Conservation (phyloP, 2,797 vertebrate genomes). For the Thalassophryne amazonica region DNA sequence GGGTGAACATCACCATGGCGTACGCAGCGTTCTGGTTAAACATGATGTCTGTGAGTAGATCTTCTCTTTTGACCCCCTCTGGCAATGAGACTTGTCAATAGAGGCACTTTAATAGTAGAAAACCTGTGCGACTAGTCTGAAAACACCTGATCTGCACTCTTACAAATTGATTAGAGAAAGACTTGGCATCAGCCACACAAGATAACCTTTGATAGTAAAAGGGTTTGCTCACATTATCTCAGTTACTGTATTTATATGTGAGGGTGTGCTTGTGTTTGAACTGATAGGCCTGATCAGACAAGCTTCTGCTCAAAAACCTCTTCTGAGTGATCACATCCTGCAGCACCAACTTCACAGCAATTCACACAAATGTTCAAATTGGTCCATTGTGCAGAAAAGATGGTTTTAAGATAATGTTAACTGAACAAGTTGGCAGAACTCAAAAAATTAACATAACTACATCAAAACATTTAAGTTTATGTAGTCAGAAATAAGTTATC, state of each 20-base stretch:
- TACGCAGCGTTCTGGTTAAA: constrained; percentile 76
- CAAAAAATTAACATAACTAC: too few species aligned
- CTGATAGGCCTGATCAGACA: too few species aligned
- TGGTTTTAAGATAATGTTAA: too few species aligned
- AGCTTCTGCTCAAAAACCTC: neutral
- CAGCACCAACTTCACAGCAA: too few species aligned
- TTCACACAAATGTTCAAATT: too few species aligned
- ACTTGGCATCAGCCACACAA: constrained; percentile 2
- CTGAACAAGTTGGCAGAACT: too few species aligned
- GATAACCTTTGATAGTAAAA: neutral
- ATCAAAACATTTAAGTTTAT: too few species aligned
- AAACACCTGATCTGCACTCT: neutral
- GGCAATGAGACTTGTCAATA: neutral
- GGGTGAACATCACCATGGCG: constrained; percentile 56
- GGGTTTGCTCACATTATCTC: constrained; percentile 2
- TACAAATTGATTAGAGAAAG: too few species aligned
- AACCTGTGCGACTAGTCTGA: neutral
- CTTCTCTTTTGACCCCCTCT: neutral
- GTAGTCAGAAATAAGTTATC: too few species aligned
- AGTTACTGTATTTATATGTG: neutral
- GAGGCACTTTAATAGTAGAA: neutral
- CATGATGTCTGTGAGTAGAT: constrained; percentile 64
- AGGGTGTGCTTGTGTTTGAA: constrained; percentile 37
- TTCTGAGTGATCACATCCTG: neutral
- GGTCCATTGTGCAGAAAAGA: too few species aligned